Percentiles rank a stretch among this genome's conserved stretches.
Conservation (phyloP, 2,888 invertebrate genomes). For the Adela reaumurella region DNA sequence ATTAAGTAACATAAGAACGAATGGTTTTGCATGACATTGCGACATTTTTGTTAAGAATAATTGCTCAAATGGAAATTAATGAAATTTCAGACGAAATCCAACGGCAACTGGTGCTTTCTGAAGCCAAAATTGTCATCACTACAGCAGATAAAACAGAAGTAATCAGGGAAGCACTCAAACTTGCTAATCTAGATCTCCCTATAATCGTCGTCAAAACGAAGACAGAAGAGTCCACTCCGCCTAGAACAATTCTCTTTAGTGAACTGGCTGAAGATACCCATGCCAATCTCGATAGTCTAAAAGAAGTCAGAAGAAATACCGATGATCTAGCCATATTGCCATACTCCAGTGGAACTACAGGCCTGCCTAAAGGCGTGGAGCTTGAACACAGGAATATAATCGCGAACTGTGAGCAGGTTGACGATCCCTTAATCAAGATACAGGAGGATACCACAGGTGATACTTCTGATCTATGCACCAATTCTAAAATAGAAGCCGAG, state of each 20-base stretch:
- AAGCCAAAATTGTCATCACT: constrained; percentile 56
- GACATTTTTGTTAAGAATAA: too few species aligned
- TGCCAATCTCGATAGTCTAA: constrained; percentile 44
- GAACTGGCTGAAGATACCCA: constrained; percentile 48
- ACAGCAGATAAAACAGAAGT: constrained; percentile 36
- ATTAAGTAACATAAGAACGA: too few species aligned
- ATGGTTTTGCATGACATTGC: too few species aligned
- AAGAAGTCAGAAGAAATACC: constrained; percentile 26
- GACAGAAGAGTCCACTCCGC: constrained; percentile 28
- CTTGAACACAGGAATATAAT: constrained; percentile 58
- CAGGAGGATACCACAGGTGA: constrained; percentile 22
- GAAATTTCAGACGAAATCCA: constrained; percentile 62
- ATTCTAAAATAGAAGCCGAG: too few species aligned
- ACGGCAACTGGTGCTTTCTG: constrained; percentile 52
- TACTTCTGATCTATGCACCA: not conserved
- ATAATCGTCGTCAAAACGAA: constrained; percentile 34
- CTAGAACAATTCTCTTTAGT: constrained; percentile 55
- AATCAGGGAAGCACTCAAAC: constrained; percentile 39
- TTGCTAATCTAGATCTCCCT: constrained; percentile 39
- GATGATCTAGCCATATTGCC: constrained; percentile 66
- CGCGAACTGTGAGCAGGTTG: constrained; percentile 40
- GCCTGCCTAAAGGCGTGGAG: constrained; percentile 72
- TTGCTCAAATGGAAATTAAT: too few species aligned
- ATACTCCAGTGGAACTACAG: constrained; percentile 85
- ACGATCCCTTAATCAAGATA: constrained; percentile 19